A percentile compares a stretch with the other conserved stretches of the same genome.
Conservation (phyloP, 1,140 invertebrate species). For the Asbolus verrucosus region DNA sequence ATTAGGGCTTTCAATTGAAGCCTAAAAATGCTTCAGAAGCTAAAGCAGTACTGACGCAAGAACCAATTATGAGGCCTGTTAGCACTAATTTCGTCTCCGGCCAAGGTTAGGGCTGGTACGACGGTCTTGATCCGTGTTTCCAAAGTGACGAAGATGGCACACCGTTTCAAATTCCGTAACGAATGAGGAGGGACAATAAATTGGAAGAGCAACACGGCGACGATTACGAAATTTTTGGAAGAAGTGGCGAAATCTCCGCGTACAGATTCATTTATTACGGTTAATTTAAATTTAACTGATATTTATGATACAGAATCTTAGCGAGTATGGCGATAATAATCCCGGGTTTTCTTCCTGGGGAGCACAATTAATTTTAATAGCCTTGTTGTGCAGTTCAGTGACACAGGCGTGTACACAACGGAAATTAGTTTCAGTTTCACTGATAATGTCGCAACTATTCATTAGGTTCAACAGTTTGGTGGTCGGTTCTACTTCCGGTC, state of each 20-base stretch:
- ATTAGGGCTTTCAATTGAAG: too few relatives aligned
- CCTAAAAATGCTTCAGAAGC: too few relatives aligned
- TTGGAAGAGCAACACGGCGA: background rate
- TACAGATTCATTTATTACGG: background rate
- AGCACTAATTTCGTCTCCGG: too few relatives aligned
- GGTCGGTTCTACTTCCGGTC: slow-evolving; percentile 31
- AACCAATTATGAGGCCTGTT: too few relatives aligned
- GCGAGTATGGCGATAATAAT: slow-evolving; percentile 27
- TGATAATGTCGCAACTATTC: slow-evolving; percentile 47
- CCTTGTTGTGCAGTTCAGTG: slow-evolving; percentile 36
- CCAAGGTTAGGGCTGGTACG: too few relatives aligned
- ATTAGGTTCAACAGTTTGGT: slow-evolving; percentile 47
- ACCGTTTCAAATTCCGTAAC: too few relatives aligned
- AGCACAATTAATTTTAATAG: slow-evolving; percentile 35
- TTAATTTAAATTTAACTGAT: slow-evolving; percentile 34
- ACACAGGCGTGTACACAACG: slow-evolving; percentile 35
- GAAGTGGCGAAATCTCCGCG: slow-evolving; percentile 20
- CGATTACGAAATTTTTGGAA: slow-evolving; percentile 5
- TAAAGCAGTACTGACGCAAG: too few relatives aligned
- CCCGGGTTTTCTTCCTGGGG: slow-evolving; percentile 18
- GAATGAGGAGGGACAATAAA: background rate
- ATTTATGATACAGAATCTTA: slow-evolving; percentile 24
- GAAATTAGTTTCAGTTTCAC: slow-evolving; percentile 45
- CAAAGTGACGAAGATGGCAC: too few relatives aligned
- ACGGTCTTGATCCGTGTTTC: too few relatives aligned